Base-by-base conservation (phyloP, 2,113 vertebrate genomes). In the Lepisosteus osseus region DNA sequence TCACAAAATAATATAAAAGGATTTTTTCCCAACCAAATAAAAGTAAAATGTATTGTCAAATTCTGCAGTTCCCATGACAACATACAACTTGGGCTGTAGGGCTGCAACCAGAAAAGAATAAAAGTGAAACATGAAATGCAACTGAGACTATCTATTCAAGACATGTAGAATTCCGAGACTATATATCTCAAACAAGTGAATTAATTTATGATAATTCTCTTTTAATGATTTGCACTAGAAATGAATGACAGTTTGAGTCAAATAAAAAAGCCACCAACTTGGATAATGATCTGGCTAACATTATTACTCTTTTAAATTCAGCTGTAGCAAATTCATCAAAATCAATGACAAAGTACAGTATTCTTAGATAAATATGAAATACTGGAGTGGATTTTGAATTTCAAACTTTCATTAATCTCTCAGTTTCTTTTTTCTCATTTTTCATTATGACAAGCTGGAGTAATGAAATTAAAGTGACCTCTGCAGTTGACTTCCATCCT, bases 291-390 rank as follows among this genome's bases (percentile, higher is more conserved):
- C 70, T 71, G 67, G 77, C 73, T 62, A 65, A 63, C 55, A 62
- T 69, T 71, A 80, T 83, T 76, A 77, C 78, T 80, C 79, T 70
- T 42, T 63, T 44, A 69, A 67, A 56, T 47, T 64, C 67, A 7
- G 64, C 73, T 81, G 61, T 65, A 68, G 72, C 67, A 78, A 74
- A 78, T 78, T 79, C 78, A 82, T 67, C 61, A 74, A 74, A 68
- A 69, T 43, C n/a, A 67, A 76, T 72, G 65, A 42, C 65, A 57
- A 17, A 65, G 45, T 68, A 73, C 73, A 77, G 77, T 76, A 69
- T 44, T 54, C 54, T 15, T 54, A 68, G 72, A 69, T 77, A 69
- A 71, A 71, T 63, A 61, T 61, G 74, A 78, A 57, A 29, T 72
- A 67, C 68, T 9, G 29, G 42, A 65, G 70, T 69, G 72, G 40